Base-by-base conservation (phyloP, 2,113 vertebrate genomes). In the Leucoraja erinaceus region DNA sequence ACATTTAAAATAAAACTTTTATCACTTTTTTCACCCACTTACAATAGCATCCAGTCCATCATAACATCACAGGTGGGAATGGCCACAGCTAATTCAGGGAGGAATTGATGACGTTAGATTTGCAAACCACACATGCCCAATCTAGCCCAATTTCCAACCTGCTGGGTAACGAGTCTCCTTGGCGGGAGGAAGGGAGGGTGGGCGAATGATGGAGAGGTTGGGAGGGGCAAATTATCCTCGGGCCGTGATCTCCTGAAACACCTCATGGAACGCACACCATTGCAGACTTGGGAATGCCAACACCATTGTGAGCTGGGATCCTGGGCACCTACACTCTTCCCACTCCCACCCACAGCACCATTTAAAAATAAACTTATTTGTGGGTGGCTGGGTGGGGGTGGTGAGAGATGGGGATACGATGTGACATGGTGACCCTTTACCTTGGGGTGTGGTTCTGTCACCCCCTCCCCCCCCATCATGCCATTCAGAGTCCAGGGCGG, bases 1-100 rank as follows among this genome's bases (percentile, higher is more conserved):
- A 86, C 83, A 86, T 63, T 86, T 86, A 86, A 86, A 86, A 86
- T 86, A 86, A 86, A 86, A 86, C 83, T 63, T 86, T 86, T 86
- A 86, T 86, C 61, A 86, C 83, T 86, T 86, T 86, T 61, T 61
- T 86, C 83, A 86, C 61, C 59, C 83, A 86, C 83, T 86, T 86
- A 86, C 83, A 86, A 86, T 31, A 84, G 83, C 56, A 86, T 86
- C 83, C 83, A 86, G 83, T 86, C 83, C 83, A 86, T 86, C 28
- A 59, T 86, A 61, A 61, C 56, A 86, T 86, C 83, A 31, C 83
- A 63, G 83, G 83, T 63, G 83, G 83, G 56, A 84, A 86, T 61
- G 83, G 9, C 11, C 56, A 63, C 83, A 63, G 83, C 6, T 63
- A 31, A 86, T 31, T 86, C 28, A 63, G 28, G 59, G 83, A 86